phyloP scores from a whole-genome alignment of 2,113 vertebrate species.

The Sapayoa aenigma region DNA sequence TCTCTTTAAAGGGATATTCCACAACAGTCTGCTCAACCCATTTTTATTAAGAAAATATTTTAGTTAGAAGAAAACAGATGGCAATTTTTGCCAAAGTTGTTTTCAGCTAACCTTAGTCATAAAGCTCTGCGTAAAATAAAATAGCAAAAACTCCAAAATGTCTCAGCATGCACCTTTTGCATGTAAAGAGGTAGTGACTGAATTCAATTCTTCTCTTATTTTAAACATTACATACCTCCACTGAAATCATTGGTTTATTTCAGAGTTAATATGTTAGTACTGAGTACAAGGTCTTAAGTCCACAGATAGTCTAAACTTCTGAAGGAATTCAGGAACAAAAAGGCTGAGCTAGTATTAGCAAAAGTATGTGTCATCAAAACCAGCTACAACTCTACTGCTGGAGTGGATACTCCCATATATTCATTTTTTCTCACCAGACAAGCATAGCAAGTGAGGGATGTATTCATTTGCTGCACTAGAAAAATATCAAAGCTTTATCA shows the following conservation, averaged over 20 bases:
- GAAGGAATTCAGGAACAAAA: background rate
- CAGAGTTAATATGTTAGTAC: background rate
- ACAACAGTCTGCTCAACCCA: background rate
- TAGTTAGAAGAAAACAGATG: background rate
- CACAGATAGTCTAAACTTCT: background rate
- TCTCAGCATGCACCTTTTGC: background rate
- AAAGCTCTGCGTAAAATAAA: background rate
- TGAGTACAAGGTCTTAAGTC: background rate
- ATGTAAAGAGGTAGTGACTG: background rate
- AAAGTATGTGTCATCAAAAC: background rate
- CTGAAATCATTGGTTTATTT: background rate
- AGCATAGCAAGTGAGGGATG: background rate
- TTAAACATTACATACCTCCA: background rate
- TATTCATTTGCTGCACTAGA: background rate
- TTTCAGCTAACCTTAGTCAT: background rate
- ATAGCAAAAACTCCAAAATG: fast-evolving
- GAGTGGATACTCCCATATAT: background rate
- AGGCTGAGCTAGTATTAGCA: background rate
- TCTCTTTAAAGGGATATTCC: background rate
- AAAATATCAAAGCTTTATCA: background rate
- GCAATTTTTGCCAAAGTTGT: background rate
- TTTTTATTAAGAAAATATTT: background rate
- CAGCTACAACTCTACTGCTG: background rate
- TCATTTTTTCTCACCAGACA: background rate
- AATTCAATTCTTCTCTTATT: background rate